Conservation (phyloP, 2,113 vertebrate species). For the Archocentrus centrarchus region DNA sequence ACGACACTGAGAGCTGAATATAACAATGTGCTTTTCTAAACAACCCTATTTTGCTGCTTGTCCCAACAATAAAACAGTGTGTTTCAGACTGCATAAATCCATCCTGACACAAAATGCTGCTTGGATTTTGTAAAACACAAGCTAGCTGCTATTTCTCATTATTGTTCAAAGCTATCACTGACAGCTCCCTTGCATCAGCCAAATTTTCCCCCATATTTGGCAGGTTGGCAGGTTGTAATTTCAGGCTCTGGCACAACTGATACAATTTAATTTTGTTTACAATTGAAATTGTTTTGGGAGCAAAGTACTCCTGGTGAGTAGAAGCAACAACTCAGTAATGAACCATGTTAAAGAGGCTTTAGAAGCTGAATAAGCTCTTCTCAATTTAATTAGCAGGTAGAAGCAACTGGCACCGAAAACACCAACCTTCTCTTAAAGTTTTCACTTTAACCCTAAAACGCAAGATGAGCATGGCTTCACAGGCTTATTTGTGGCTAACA, state of each 20-base stretch:
- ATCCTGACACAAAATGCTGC: slow-evolving; percentile 7
- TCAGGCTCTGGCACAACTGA: slow-evolving; percentile 10
- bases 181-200: slow-evolving; percentile 23
- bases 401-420: not conserved
- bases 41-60: not conserved
- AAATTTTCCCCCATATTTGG: slow-evolving; percentile 15
- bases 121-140: slow-evolving; percentile 18
- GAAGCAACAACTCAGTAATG: not conserved
- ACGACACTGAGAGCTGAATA: not conserved
- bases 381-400: slow-evolving; percentile 6
- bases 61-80: not conserved
- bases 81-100: slow-evolving; percentile 21
- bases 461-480: not conserved
- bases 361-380: not conserved
- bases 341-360: not conserved
- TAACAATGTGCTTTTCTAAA: not conserved
- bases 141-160: slow-evolving; percentile 30
- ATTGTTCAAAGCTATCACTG: slow-evolving; percentile 18
- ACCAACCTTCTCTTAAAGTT: not conserved
- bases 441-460: fast-evolving
- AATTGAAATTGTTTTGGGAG: slow-evolving; percentile 12
- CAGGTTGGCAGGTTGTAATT: slow-evolving; percentile 37
- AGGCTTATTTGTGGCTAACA: not conserved
- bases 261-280: slow-evolving; percentile 22
- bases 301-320: slow-evolving; percentile 8